phyloP scores from a whole-genome alignment of 2,888 invertebrate genomes.

The Auanema freiburgensis region DNA sequence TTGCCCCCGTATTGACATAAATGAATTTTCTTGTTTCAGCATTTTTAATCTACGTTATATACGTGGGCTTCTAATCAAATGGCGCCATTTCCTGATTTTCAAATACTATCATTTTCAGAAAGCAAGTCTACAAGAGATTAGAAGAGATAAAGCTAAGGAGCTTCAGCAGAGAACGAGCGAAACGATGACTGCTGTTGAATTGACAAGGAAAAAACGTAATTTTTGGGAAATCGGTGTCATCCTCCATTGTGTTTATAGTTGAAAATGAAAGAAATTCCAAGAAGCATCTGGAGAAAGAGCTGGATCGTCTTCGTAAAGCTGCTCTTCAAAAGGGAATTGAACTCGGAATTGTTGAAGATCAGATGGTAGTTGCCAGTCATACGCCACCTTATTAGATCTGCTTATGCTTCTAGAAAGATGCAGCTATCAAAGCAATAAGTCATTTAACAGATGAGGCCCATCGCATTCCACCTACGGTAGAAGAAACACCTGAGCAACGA shows the following conservation, averaged over 20 bases:
- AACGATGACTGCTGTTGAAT: conserved; percentile 20
- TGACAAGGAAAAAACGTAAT: conserved; percentile 25
- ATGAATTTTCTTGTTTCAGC: too few relatives aligned
- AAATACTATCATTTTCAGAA: conserved; percentile 27
- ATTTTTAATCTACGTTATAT: too few relatives aligned
- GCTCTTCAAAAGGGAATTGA: conserved; percentile 37
- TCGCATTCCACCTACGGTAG: background rate
- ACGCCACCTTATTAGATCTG: background rate
- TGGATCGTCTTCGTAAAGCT: conserved; percentile 38
- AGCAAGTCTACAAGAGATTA: conserved; percentile 33
- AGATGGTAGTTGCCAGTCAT: background rate
- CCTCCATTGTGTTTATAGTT: conserved; percentile 23
- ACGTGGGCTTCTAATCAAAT: too few relatives aligned
- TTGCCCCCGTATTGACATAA: too few relatives aligned
- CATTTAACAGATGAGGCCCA: conserved; percentile 1
- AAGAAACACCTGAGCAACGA: background rate
- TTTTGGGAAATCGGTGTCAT: conserved; percentile 4
- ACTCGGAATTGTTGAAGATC: conserved; percentile 19
- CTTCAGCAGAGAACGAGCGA: conserved; percentile 28
- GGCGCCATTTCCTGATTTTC: too few relatives aligned
- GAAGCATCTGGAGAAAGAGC: conserved; percentile 26
- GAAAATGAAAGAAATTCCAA: conserved; percentile 25
- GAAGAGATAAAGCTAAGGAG: conserved; percentile 32
- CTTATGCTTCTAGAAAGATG: conserved; percentile 4
- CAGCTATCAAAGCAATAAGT: conserved; percentile 1